Base-by-base conservation (phyloP, 2,113 vertebrate species). In the Tor tambroides region DNA sequence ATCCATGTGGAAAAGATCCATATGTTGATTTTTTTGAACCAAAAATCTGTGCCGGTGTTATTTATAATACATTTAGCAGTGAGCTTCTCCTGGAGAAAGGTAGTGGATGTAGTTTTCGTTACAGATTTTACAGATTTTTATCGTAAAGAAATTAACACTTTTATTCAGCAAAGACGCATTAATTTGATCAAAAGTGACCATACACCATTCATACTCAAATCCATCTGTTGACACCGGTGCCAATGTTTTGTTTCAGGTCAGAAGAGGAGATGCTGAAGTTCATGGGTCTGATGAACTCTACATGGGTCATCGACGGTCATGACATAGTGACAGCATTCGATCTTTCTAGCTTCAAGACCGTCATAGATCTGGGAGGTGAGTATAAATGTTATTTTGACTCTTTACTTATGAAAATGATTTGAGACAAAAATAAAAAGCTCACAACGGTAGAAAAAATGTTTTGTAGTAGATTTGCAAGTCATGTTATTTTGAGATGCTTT, bases 181-280 rank as follows among this genome's bases (percentile, higher is more conserved):
- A 19, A 54, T 19, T 6, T 1, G 17, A 54, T 54, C 17, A 54
- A 54, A 54, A 54, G 51, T 54, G 17, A 54, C 17, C 6, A 7
- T 23, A 56, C 0, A 56, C 19, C 17, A 56, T 59, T 23, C 6
- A 23, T 23, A 23, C 19, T 59, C 56, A 59, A 59, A 2, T 59
- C 21, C 4, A 4, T 78, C 19, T 88, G 21, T 86, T 75, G 77
- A 59, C 21, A n/a, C 11, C 3, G 32, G 51, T 61, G 32, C 23
- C 23, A 41, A 15, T 32, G 56, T 35, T 67, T 46, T 28, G 69
- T 88, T 89, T 35, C 89, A 95, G 95, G 30, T 95, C 95, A 0
- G 94, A 95, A 67, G 93, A 95, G 85, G 94, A 95, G 91, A 95
- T 92, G 94, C 88, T 94, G 80, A 95, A 94, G 19, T 95, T 95